Evolutionary conservation across 2,113 vertebrate species (phyloP).

Genomic region (Kryptolebias marmoratus): DNA sequence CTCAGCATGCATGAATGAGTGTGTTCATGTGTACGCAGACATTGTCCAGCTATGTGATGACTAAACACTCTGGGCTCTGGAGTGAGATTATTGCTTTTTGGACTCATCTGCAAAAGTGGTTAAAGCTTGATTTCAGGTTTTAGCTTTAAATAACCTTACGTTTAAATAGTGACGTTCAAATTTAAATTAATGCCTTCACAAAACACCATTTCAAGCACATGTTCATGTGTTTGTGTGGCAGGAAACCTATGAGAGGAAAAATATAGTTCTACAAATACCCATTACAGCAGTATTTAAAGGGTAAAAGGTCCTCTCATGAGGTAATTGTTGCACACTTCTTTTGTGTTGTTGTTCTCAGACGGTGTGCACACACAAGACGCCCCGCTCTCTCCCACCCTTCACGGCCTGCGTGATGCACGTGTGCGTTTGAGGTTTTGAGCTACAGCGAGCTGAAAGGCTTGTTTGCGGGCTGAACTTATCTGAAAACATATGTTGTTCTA

Average conservation of each 20-base stretch:
- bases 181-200: not conserved
- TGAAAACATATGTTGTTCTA: constrained; percentile 68
- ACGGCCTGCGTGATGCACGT: constrained; percentile 11
- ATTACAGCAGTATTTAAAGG: constrained; percentile 17
- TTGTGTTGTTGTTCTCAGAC: not conserved
- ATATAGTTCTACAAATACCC: not conserved
- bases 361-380: not conserved
- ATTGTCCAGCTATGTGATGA: not conserved
- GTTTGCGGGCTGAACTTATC: constrained; percentile 56
- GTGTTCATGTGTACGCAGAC: no score
- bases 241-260: not conserved
- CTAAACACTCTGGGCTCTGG: not conserved
- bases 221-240: not conserved
- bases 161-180: not conserved
- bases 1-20: not conserved
- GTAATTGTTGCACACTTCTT: not conserved
- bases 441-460: constrained; percentile 47
- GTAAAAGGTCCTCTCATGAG: constrained; percentile 2
- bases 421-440: constrained; percentile 46
- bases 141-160: not conserved
- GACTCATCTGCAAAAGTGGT: not conserved
- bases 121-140: not conserved
- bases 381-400: constrained; percentile 4
- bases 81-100: not conserved
- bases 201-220: not conserved